Base-by-base conservation (phyloP, 2,888 invertebrate species). In the Loripinus fragilis region DNA sequence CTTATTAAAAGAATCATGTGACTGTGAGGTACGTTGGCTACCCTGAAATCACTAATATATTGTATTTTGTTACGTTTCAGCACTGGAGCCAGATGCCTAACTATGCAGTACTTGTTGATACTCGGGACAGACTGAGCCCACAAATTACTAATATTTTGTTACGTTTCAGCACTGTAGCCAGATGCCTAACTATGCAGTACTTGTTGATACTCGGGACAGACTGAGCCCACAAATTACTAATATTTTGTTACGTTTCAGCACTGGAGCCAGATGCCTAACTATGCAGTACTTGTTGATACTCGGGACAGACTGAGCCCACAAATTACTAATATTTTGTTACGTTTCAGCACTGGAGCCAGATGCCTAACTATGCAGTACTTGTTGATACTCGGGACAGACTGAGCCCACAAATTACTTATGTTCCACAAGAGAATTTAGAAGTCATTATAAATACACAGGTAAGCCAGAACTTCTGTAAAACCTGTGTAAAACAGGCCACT, bases 91-190 rank as follows among this genome's bases (percentile, higher is more conserved):
- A 3, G 28, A 55, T 55, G 55, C 55, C 95, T 20, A 94, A 94
- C 87, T 95, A 95, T 90, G 92, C 94, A 10, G 90, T 95, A 25
- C 85, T 95, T 28, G 94, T 95, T 5, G 95, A 95, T 88, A 93
- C 93, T 0, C 87, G 94, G 64, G 94, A 95, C 79, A 88, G 94
- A 33, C 78, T 92, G 2, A 85, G 85, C 5, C 93, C 94, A 12
- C 94, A 94, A 79, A 87, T 93, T 52, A 94, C 94, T 2, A 95
- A 95, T 87, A 93, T 95, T 20, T 20, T 48, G 48, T 3, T 55
- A 23, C 28, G 17, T 55, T 55, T 23, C 55, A 28, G 55, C 25
- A 55, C 17, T 55, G 55, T 25, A 55, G 30, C 23, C 23, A 3
- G 28, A 55, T 55, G 55, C 55, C 95, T 20, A 94, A 94, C 87